These are phyloP conservation scores for Leptinotarsa peninsularis DNA, from an alignment of 2,888 invertebrate genomes.

Conservation along the genomic window DNA sequence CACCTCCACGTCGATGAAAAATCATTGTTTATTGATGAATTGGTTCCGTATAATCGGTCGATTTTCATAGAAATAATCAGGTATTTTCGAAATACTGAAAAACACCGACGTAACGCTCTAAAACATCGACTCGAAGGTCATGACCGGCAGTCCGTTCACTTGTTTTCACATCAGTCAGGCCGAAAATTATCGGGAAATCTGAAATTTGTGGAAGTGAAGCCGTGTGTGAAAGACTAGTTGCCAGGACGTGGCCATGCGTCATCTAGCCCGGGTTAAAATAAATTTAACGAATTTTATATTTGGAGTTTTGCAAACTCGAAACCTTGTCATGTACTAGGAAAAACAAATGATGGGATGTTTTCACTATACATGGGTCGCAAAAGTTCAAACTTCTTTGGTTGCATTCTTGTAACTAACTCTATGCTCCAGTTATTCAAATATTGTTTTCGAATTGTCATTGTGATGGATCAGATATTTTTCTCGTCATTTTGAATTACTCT, in stretches of 20 bases:
- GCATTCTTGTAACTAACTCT: no score
- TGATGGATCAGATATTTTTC: no score
- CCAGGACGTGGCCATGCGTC: constrained; percentile 6
- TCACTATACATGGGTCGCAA: not conserved
- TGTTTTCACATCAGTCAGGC: constrained; percentile 37
- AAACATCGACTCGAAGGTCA: constrained; percentile 22
- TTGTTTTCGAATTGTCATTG: no score
- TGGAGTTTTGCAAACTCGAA: not conserved
- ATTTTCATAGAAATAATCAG: constrained; percentile 37
- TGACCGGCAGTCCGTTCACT: constrained; percentile 17
- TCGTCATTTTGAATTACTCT: no score
- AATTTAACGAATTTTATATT: constrained; percentile 14
- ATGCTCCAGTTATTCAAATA: no score
- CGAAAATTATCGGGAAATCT: constrained; percentile 41
- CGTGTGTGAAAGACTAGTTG: constrained; percentile 23
- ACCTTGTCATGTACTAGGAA: constrained; percentile 1
- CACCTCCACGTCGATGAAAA: constrained; percentile 32
- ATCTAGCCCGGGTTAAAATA: not conserved
- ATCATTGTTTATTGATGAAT: constrained; percentile 34
- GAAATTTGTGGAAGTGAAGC: constrained; percentile 28
- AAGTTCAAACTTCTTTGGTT: no score
- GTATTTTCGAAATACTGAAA: constrained; percentile 35
- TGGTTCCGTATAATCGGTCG: constrained; percentile 35
- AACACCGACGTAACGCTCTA: constrained; percentile 23
- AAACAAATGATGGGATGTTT: not conserved